Evolutionary conservation across 23 tunicate species (phyloP).

Genomic region (Styela clava): DNA sequence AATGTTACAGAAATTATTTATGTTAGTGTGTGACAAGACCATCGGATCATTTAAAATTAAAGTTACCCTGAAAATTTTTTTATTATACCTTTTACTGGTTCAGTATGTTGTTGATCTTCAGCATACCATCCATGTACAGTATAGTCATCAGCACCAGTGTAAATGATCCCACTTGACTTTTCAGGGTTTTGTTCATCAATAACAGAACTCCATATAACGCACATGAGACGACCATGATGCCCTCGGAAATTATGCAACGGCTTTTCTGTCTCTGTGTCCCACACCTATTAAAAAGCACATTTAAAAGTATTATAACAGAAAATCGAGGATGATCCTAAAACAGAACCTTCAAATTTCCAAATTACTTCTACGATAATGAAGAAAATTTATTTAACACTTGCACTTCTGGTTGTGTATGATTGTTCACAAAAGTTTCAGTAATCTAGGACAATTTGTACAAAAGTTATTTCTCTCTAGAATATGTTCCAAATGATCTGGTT

Average conservation of each 20-base stretch:
- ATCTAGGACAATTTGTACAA: too few relatives aligned
- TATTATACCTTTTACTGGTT: conserved; percentile 70
- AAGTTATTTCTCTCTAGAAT: too few relatives aligned
- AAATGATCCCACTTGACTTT: conserved; percentile 37
- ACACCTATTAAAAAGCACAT: conserved; percentile 53
- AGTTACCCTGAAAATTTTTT: too few relatives aligned
- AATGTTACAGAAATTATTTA: too few relatives aligned
- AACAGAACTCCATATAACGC: conserved; percentile 64
- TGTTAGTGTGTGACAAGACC: too few relatives aligned
- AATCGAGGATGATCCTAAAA: background rate
- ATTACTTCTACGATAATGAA: too few relatives aligned
- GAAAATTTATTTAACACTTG: too few relatives aligned
- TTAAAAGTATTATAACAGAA: background rate
- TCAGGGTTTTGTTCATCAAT: background rate
- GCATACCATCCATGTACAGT: conserved; percentile 79
- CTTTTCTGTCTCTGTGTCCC: conserved; percentile 54
- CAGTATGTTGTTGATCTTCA: conserved; percentile 43
- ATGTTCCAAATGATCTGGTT: too few relatives aligned
- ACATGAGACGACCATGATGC: conserved; percentile 66
- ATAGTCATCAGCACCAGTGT: conserved; percentile 89
- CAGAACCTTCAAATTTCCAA: too few relatives aligned
- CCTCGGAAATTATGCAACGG: conserved; percentile 77
- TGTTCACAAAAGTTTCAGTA: too few relatives aligned
- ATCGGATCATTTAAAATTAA: too few relatives aligned
- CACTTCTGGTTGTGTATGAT: too few relatives aligned